Evolutionary conservation across 2,888 invertebrate species (phyloP).

Genomic region (Rhamphomyia laevipes): DNA sequence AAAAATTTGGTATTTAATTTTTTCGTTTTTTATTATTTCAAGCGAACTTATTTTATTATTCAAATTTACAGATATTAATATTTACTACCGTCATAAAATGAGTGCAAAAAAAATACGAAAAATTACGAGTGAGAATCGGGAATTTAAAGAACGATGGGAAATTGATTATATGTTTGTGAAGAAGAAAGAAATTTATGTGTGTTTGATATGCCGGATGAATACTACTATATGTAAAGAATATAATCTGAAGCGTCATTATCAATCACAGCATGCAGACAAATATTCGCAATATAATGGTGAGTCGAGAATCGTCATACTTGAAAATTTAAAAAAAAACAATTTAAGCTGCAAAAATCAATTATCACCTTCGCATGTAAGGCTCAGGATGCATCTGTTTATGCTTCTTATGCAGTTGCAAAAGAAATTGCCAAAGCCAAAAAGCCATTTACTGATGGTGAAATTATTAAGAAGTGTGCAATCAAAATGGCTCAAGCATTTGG

Average conservation of each 20-base stretch:
- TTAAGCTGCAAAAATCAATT: neutral
- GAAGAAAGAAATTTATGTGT: too few relatives aligned
- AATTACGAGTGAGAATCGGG: too few relatives aligned
- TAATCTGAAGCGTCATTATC: neutral
- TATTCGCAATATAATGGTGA: neutral
- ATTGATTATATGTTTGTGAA: too few relatives aligned
- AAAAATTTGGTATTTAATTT: too few relatives aligned
- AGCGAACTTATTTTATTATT: too few relatives aligned
- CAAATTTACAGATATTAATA: too few relatives aligned
- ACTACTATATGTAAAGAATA: too few relatives aligned
- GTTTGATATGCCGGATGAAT: too few relatives aligned
- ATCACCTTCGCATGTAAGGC: neutral
- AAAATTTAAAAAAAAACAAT: neutral
- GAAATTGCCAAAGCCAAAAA: constrained; percentile 13
- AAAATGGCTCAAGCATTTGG: constrained; percentile 10
- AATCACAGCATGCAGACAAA: neutral
- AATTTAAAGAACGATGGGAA: too few relatives aligned
- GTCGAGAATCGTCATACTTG: neutral
- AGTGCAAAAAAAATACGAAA: too few relatives aligned
- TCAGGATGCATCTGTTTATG: constrained; percentile 2
- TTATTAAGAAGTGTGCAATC: constrained; percentile 10
- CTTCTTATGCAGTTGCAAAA: constrained; percentile 9
- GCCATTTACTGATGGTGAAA: constrained; percentile 10
- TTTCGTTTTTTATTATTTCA: too few relatives aligned
- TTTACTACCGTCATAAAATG: too few relatives aligned